Evolutionary conservation across 1,140 invertebrate genomes (phyloP), one percentile per base, ranked within the genome.

Genomic region (Ostrea denselamellosa): DNA sequence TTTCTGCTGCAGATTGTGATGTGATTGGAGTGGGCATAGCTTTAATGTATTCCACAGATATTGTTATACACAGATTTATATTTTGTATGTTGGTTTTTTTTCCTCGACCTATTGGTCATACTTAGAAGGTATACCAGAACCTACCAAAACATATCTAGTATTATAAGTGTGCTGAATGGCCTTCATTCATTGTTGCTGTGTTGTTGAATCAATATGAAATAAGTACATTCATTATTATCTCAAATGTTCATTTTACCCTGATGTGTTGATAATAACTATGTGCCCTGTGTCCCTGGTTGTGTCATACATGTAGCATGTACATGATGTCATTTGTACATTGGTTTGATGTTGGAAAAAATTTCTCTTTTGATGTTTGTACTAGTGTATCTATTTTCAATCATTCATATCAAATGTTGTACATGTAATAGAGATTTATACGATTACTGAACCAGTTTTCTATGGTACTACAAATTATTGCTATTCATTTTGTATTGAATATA

Each of bases 101-200:
- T 28, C 28, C 28, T 77, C 68, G 68, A 25, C 68, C 68, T 77
- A 77, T 77, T 77, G 68, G 68, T 77, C 68, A 77, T 77, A 77
- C 68, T 77, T 77, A 77, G 68, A 77, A 77, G 68, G 68, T 77
- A 77, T 77, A 77, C 68, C 68, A 77, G 68, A 77, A 62, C 56
- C 68, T 77, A 77, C 68, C 68, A 77, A 77, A n/a, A 77, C 68
- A 77, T 77, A 77, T 77, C 68, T 77, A 77, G 68, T 77, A 77
- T 77, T 77, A 77, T 77, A 77, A 77, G 28, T 77, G 68, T 77
- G 68, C 68, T 77, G 65, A 68, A 9, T 10, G 19, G 68, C 25
- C 22, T 28, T 34, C 4, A 28, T 77, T 77, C 28, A 71, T 28
- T 71, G n/a, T 71, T 12, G 25, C 12, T 77, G 68, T 77, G 25